Evolutionary conservation across 2,888 invertebrate genomes (phyloP), one percentile per base, ranked within the genome.

Genomic region (Galeopsomyia nigrocyanea): DNA sequence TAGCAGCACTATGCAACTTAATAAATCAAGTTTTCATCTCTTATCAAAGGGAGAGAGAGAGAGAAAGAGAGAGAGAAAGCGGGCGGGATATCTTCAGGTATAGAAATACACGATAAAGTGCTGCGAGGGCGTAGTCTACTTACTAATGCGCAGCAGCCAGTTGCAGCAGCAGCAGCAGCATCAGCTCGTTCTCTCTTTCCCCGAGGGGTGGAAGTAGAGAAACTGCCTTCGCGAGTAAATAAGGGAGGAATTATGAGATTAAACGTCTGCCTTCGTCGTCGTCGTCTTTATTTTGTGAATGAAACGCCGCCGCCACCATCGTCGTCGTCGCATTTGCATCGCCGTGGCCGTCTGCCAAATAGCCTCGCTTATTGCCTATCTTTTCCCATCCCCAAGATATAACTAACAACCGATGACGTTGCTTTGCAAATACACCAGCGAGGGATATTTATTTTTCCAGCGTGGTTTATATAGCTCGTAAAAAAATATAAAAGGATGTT

Each of bases 171-270:
- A 31, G 3, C 7, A 31, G 7, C 31, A 31, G 26, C 39, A 39
- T 1, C 39, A 13, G 26, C 26, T 26, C 26, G 26, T 26, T 5
- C 26, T 26, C 26, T 26, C 5, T 5, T 3, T 5, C 26, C 26
- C 39, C 1, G 1, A 7, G 39, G 1, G 39, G 7, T 1, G 13
- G 13, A 10, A 39, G 39, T 3, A 39, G 39, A 39, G 39, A 39
- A 3, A 39, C 39, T 39, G 7, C 39, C 53, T 19, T 22, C 17
- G 47, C 63, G 39, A 69, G 56, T 69, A 62, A 69, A 69, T 56
- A 68, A 63, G 68, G 51, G 19, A 50, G 55, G 62, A 69, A 49
- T 49, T 50, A 63, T n/a, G 56, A 63, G 68, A 69, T 69, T 69
- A 69, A 69, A 61, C 26, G 31, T 57, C 62, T 39, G 49, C 53